Evolutionary conservation across 2,797 vertebrate genomes (phyloP), one percentile per base, ranked within the genome.

Genomic region (Crocidura indochinensis): DNA sequence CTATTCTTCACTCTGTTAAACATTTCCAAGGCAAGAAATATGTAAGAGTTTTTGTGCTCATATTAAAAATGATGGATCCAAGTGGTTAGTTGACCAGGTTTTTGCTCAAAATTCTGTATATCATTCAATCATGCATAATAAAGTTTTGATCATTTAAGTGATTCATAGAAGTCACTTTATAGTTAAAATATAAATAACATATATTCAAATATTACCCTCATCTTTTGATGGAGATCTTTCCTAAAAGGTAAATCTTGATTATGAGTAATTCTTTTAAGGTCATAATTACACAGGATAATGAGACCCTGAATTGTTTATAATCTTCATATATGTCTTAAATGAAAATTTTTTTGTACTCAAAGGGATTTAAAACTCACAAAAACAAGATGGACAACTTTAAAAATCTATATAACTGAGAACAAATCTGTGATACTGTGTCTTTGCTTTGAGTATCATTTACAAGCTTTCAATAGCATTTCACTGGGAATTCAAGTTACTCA

Each of bases 221-320:
- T 85, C 65, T 46, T 92, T 79, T 92, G 26, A 64, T 51, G 12
- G 14, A 90, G 86, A 73, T 92, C 29, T 6, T 56, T 38, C 49
- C 38, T 90, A 71, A 68, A n/a, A 82, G 26, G 60, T 88, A 87
- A 73, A 94, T 20, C n/a, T 86, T 86, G 24, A 84, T 64, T 20
- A 31, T 53, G 10, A 86, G 9, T n/a, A 76, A 3, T 31, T 10
- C 74, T 67, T 76, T 80, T 71, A 84, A 81, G 49, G 2, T 15
- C 6, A 93, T 83, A 87, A 69, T 77, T 90, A 92, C 22, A 77
- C 38, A 94, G 10, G 20, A n/a, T n/a, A n/a, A n/a, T n/a, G 56
- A 69, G 60, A 4, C 14, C 29, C 14, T 71, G 15, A 0, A 38
- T 65, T 64, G 83, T 88, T 90, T 87, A 91, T 71, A 56, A 9